Conservation (phyloP, 2,797 vertebrate species). For the Setipinna tenuifilis region DNA sequence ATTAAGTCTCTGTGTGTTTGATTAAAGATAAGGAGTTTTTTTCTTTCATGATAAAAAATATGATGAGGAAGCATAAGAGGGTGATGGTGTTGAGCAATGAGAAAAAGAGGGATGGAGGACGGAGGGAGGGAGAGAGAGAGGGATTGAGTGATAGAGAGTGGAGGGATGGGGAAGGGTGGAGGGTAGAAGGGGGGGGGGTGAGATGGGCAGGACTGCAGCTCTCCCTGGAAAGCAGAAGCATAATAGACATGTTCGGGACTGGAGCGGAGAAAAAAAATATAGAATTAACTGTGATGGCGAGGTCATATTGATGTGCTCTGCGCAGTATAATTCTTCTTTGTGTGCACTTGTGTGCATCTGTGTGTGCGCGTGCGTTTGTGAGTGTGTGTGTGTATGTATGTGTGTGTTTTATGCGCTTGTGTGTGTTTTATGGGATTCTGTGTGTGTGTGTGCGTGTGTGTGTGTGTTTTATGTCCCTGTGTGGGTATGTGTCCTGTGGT, state of each 20-base stretch:
- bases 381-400: not conserved
- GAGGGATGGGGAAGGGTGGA: not conserved
- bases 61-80: conserved; percentile 65
- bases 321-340: not conserved
- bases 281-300: conserved; percentile 12
- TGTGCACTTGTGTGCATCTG: too few relatives aligned
- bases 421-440: not conserved
- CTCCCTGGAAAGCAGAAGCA: conserved; percentile 39
- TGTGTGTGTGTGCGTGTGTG: not conserved
- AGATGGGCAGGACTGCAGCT: not conserved
- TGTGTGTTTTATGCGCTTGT: not conserved
- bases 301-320: not conserved
- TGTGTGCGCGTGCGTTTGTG: not conserved
- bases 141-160: conserved; percentile 58
- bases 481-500: conserved; percentile 14
- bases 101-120: conserved; percentile 17
- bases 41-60: conserved; percentile 63
- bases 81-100: conserved; percentile 37
- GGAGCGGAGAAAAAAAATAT: conserved; percentile 18
- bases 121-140: not conserved
- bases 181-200: too few relatives aligned
- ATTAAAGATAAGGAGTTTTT: conserved; percentile 71
- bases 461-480: not conserved
- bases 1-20: conserved; percentile 73
- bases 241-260: conserved; percentile 32